Evolutionary conservation across 1,140 invertebrate species (phyloP), one percentile per base, ranked within the genome.

Genomic region (Drosophila funebris): DNA sequence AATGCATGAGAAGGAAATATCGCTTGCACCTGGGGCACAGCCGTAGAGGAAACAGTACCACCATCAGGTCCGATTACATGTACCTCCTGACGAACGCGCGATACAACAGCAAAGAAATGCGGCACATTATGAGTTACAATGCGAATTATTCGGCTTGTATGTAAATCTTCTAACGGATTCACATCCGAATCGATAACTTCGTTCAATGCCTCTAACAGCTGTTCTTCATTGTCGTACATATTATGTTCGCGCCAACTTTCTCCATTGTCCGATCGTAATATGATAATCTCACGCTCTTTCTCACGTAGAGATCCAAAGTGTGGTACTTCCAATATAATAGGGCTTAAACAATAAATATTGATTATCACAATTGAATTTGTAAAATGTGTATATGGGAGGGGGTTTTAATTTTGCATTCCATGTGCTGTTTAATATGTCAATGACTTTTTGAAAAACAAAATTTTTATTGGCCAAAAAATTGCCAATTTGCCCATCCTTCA

Each of bases 31-130:
- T 99, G 96, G 2, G 97, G 97, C 18, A 99, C 98, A 0, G 99
- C 98, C 4, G 96, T 98, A 8, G 98, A 99, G 71, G 96, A 97
- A 63, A 99, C 96, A 93, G 99, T 98, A 36, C 98, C 99, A 85
- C 99, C 99, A 93, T 99, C 98, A 2, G 98, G 97, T 39, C 98
- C 99, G 68, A 99, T 99, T 13, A 97, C 97, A 91, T 99, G 98
- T n/a, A 98, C 96, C 92, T 99, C 99, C 92, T 99, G 98, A n/a
- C 97, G 95, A 54, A 99, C 96, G 63, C 99, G 95, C 0, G 98
- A 98, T n/a, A 99, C 96, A 31, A 99, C 96, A 1, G 99, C 99
- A 92, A 99, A 99, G 92, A 99, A 99, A 92, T 99, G 97, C 0
- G 99, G 99, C 91, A 99, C 99, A 90, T 99, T 98, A 46, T 96